Conservation (phyloP, 2,888 invertebrate genomes). For the Macaria notata region DNA sequence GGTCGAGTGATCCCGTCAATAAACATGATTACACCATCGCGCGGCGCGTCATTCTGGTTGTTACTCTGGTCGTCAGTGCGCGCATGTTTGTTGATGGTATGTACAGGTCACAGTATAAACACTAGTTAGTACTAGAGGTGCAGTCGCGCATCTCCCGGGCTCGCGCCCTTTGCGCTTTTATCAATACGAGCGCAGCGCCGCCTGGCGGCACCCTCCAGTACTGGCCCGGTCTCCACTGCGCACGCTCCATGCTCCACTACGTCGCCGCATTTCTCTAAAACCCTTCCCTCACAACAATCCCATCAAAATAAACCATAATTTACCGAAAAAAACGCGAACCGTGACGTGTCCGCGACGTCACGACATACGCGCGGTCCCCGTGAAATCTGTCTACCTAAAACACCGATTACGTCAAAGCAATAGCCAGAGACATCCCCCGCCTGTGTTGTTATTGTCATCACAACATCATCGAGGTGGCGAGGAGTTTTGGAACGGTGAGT, state of each 20-base stretch:
- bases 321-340: conserved; percentile 35
- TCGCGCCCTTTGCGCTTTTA: conserved; percentile 72
- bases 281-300: conserved; percentile 62
- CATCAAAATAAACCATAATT: conserved; percentile 50
- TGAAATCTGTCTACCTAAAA: conserved; percentile 45
- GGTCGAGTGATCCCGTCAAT: conserved; percentile 42
- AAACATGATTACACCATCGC: conserved; percentile 43
- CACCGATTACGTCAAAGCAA: conserved; percentile 52
- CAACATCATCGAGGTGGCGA: conserved; percentile 30
- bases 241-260: conserved; percentile 68
- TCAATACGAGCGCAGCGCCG: conserved; percentile 73
- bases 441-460: conserved; percentile 34
- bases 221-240: conserved; percentile 62
- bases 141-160: conserved; percentile 44
- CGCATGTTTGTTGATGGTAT: conserved; percentile 12
- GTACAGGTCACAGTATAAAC: conserved; percentile 7
- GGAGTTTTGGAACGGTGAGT: conserved; percentile 64
- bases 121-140: conserved; percentile 8
- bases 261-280: conserved; percentile 64
- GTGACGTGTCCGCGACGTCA: conserved; percentile 21
- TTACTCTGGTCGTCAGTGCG: background rate
- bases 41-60: conserved; percentile 2
- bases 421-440: conserved; percentile 38
- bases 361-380: conserved; percentile 34
- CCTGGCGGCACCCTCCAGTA: conserved; percentile 65